Conservation (phyloP, 2,888 invertebrate genomes). For the Phrixothrix hirtus region DNA sequence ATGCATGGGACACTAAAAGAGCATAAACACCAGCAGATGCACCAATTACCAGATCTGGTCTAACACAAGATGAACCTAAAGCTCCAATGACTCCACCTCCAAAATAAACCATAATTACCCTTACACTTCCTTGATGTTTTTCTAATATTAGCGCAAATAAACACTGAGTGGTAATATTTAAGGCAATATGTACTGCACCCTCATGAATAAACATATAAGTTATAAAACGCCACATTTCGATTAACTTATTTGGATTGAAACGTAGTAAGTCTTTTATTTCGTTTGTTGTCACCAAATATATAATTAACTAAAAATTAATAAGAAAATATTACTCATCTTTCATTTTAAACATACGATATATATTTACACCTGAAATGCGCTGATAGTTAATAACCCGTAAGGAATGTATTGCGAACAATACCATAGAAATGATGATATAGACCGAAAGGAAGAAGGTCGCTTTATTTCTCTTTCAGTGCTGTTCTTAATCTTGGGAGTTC, state of each 20-base stretch:
- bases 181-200: conserved; percentile 72
- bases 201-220: conserved; percentile 82
- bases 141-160: conserved; percentile 61
- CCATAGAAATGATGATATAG: too few species aligned
- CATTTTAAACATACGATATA: neutral
- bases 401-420: too few species aligned
- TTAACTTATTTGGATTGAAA: conserved; percentile 67
- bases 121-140: conserved; percentile 74
- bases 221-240: conserved; percentile 77
- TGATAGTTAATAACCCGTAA: conserved; percentile 45
- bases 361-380: conserved; percentile 45
- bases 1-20: conserved; percentile 81
- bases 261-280: conserved; percentile 52
- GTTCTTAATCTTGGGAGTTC: too few species aligned
- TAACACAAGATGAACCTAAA: conserved; percentile 73
- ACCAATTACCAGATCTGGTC: conserved; percentile 81
- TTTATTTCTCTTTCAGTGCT: too few species aligned
- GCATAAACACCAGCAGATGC: conserved; percentile 92
- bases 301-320: conserved; percentile 40
- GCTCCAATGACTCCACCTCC: conserved; percentile 78
- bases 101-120: conserved; percentile 72
- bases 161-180: conserved; percentile 74
- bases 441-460: too few species aligned
- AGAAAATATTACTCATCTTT: neutral
- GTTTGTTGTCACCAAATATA: conserved; percentile 38